A percentile compares a stretch with the other conserved stretches of the same genome.
Evolutionary conservation across 2,797 vertebrate species (phyloP).

Genomic region (Liparis tanakae): DNA sequence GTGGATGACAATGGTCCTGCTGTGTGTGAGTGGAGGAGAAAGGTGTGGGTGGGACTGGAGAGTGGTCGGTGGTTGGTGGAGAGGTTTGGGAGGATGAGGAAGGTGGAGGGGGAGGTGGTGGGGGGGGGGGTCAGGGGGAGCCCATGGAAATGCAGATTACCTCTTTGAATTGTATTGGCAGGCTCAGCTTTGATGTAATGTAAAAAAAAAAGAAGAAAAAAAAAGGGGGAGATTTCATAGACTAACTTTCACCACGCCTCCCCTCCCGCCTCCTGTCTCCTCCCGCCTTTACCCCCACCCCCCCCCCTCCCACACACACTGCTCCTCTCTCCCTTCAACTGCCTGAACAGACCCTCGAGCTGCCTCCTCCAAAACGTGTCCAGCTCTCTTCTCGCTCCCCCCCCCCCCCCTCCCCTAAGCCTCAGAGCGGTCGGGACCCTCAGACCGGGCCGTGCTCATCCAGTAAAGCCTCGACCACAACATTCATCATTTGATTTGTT

Average conservation of each 20-base stretch:
- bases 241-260: conserved; percentile 72
- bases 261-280: conserved; percentile 27
- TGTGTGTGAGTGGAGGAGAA: conserved; percentile 72
- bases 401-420: conserved; percentile 22
- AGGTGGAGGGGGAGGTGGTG: conserved; percentile 26
- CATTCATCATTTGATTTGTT: not conserved
- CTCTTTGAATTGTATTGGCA: conserved; percentile 79
- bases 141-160: conserved; percentile 84
- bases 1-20: conserved; percentile 73
- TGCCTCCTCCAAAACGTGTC: conserved; percentile 44
- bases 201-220: conserved; percentile 57
- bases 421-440: conserved; percentile 14
- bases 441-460: not conserved
- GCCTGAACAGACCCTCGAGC: conserved; percentile 69
- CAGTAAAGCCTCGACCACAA: no score
- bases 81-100: conserved; percentile 51
- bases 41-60: conserved; percentile 62
- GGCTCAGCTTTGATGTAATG: conserved; percentile 80
- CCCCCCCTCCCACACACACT: conserved; percentile 54
- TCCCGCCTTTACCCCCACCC: conserved; percentile 31
- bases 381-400: conserved; percentile 24
- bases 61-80: conserved; percentile 66
- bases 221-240: conserved; percentile 72
- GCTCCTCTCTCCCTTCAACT: conserved; percentile 59
- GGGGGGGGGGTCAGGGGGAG: conserved; percentile 62